Evolutionary conservation across 2,113 vertebrate species (phyloP), one percentile per base, ranked within the genome.

Genomic region (Rostratula benghalensis): DNA sequence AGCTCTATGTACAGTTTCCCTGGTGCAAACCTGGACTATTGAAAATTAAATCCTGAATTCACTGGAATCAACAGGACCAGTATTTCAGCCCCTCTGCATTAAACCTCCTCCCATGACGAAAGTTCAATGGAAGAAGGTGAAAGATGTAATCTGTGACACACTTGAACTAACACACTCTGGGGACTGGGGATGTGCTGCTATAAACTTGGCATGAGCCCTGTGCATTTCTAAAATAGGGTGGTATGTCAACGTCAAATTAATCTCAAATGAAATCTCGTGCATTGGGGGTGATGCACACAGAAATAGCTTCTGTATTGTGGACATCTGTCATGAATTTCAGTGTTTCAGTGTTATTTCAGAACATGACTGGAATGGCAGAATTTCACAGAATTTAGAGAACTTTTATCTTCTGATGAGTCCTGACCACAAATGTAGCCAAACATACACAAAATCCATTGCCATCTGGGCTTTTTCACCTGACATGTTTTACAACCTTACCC

Each of bases 291-390:
- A 86, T 77, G 67, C 45, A 31, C 24, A 53, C 79, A 90, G 50
- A 90, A 95, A 96, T 87, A 94, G 56, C 51, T 87, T 91, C 79
- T 92, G 2, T 11, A 2, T 67, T 76, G 51, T 59, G 50, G 89
- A 63, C 83, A 97, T 77, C 86, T 94, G 75, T 69, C 64, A 41
- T 15, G n/a, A 90, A 65, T 80, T 73, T 85, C 67, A 68, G 21
- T 3, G 5, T 39, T 81, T 87, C 39, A 13, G 24, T 35, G 46
- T 92, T 88, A 23, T 77, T 95, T 70, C 86, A 83, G 35, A 85
- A 19, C 30, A 30, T 20, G 39, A 64, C 93, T 77, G 19, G 31
- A 85, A 73, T 70, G 37, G 7, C 68, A 80, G 37, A 69, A 73
- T 80, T 90, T 88, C 39, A 77, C 8, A 41, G 57, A 69, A 70